phyloP scores from a whole-genome alignment of 2,113 vertebrate genomes.

The Megaceryle maxima region DNA sequence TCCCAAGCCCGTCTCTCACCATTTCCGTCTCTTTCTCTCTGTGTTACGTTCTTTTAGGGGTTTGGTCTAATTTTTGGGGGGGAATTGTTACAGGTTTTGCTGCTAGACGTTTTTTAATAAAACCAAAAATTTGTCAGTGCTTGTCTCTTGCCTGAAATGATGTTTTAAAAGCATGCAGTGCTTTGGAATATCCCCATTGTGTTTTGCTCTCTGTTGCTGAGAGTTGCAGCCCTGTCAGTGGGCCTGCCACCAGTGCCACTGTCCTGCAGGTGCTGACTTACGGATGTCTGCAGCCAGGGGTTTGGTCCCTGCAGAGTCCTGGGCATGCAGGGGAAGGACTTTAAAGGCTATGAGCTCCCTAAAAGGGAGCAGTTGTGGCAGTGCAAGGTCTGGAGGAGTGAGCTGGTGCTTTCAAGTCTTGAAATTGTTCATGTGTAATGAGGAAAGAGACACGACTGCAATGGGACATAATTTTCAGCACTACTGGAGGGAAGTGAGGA shows the following conservation, averaged over 20 bases:
- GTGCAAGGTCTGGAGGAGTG: neutral
- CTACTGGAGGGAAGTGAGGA: neutral
- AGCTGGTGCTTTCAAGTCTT: neutral
- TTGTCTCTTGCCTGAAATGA: neutral
- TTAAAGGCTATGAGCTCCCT: neutral
- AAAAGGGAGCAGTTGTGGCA: neutral
- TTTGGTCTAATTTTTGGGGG: constrained; percentile 26
- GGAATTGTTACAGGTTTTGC: constrained; percentile 79
- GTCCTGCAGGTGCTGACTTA: neutral
- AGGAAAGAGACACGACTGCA: neutral
- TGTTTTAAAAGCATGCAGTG: neutral
- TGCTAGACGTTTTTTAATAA: constrained; percentile 79
- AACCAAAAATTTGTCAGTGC: constrained; percentile 60
- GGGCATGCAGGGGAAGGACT: accelerated
- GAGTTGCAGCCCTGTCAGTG: neutral
- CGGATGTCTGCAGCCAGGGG: neutral
- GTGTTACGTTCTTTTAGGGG: constrained; percentile 63
- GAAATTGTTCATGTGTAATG: neutral
- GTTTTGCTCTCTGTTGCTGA: neutral
- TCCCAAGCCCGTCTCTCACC: neutral
- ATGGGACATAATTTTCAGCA: neutral
- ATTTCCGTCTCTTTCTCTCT: neutral
- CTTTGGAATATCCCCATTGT: neutral
- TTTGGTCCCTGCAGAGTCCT: neutral
- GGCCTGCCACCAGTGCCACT: neutral